Base-by-base conservation (phyloP, 2,888 invertebrate genomes). In the Bombylius major region DNA sequence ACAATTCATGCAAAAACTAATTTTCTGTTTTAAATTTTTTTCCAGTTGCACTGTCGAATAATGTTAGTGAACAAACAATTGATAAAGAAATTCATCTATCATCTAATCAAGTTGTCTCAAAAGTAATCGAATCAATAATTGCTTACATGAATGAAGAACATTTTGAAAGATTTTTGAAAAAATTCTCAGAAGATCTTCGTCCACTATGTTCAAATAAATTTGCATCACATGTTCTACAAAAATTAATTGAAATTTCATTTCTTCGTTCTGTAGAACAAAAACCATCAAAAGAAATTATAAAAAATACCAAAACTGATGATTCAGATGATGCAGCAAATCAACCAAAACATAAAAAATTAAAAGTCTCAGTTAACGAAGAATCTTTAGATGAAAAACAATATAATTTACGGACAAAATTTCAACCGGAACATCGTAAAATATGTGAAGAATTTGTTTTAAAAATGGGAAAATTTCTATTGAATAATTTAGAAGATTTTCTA, bases 401-500 rank as follows among this genome's bases (percentile, higher is more conserved):
- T 61, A 71, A 70, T 60, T 55, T 67, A 32, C 64, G 63, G 31
- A 61, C 65, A 0, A 69, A 75, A 56, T 80, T 78, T 50, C 66
- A 67, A 4, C 64, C 73, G 6, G 73, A 76, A 4, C 82, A 82
- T 59, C 67, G 77, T n/a, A 65, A 75, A 42, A 76, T 73, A 49
- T 87, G 84, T 62, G 75, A 79, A 4, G 75, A 80, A 12, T 87
- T 86, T 68, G 80, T 86, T 2, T 60, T 85, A 13, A 88, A 86
- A 70, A 75, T 87, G 5, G 80, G 84, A 58, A 86, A 82, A 73
- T 92, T 87, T 70, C 76, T 85, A 32, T 70, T 89, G 1, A 92
- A 92, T 69, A 92, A 92, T 75, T 75, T 89, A 57, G 91, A 91
- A 68, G 90, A 91, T 66, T 91, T 86, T 65, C 79, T 88, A 0